phyloP scores from a whole-genome alignment of 92 coral and sea anemone genomes.

The Blastomussa wellsi region DNA sequence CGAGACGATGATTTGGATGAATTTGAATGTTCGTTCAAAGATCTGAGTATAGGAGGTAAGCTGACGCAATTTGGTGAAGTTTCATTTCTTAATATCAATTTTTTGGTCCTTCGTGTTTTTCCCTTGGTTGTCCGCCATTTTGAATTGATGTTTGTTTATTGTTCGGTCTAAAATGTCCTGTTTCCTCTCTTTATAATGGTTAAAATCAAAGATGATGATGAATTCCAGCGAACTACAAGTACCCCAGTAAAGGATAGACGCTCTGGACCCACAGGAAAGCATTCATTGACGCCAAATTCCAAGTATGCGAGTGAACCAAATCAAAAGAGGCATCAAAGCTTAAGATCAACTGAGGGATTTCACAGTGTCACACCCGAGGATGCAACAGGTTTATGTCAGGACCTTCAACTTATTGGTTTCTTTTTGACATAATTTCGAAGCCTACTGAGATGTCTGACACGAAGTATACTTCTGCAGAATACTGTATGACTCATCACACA shows the following conservation, averaged over 20 bases:
- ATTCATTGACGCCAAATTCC: neutral
- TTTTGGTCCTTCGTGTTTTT: neutral
- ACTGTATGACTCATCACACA: neutral
- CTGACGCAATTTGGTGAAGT: neutral
- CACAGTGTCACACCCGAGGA: no score
- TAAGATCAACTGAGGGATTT: neutral
- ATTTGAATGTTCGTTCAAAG: no score
- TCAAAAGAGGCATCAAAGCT: neutral
- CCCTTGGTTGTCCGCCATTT: no score
- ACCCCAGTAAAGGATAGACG: neutral
- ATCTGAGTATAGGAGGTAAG: no score
- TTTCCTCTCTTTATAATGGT: no score
- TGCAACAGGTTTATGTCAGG: neutral
- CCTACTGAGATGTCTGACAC: no score
- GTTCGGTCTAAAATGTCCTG: no score
- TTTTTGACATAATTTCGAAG: no score
- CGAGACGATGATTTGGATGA: no score
- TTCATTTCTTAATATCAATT: neutral
- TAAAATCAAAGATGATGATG: neutral
- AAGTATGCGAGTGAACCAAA: neutral
- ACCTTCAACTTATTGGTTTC: no score
- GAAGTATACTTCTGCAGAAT: neutral
- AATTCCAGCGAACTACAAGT: neutral
- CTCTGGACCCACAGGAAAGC: conserved; percentile 3
- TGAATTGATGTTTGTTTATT: no score